Evolutionary conservation across 2,113 vertebrate species (phyloP).

Genomic region (Cinclus mexicanus): DNA sequence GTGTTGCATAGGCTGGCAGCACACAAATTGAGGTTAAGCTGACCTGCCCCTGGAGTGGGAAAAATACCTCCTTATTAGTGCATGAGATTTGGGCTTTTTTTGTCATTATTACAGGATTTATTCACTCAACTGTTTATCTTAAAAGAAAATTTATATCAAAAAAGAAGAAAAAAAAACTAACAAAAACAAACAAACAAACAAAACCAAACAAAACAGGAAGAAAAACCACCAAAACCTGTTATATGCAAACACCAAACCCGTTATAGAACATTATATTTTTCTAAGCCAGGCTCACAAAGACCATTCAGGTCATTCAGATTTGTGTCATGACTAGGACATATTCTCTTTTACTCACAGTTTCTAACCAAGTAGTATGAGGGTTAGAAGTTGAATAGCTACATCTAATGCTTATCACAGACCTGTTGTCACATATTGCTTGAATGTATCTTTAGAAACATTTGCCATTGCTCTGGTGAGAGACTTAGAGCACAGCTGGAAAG

Average conservation of each 20-base stretch:
- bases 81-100: background rate
- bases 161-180: no score
- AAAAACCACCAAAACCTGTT: background rate
- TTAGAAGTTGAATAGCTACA: background rate
- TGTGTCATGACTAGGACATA: background rate
- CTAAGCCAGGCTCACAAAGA: background rate
- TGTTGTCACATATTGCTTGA: background rate
- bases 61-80: background rate
- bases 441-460: slow-evolving; percentile 3
- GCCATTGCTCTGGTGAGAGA: background rate
- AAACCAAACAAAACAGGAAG: background rate
- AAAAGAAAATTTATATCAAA: no score
- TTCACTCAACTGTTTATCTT: background rate
- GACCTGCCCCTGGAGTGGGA: no score
- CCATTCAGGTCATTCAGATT: background rate
- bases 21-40: background rate
- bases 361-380: background rate
- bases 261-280: background rate
- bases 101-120: background rate
- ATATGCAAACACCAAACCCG: background rate
- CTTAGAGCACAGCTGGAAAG: background rate
- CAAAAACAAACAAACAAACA: background rate
- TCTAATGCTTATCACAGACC: background rate
- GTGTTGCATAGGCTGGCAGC: background rate
- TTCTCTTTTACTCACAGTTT: background rate